Percentiles rank a stretch among this genome's conserved stretches.
phyloP scores from a whole-genome alignment of 2,113 vertebrate genomes.

The Antechinus stuartii region DNA sequence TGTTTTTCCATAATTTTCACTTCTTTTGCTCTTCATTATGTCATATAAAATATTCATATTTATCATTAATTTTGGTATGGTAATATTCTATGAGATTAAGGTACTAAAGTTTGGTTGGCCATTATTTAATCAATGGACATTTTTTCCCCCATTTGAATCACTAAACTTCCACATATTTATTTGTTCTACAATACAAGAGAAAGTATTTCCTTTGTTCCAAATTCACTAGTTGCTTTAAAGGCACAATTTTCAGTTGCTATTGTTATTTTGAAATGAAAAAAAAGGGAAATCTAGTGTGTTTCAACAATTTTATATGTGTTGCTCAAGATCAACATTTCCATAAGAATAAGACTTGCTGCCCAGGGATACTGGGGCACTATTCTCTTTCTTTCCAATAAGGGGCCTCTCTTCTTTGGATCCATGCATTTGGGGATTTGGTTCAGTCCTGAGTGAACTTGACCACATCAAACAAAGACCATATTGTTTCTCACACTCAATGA shows the following conservation, averaged over 20 bases:
- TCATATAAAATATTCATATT: neutral
- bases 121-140: neutral
- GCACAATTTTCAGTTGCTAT: neutral
- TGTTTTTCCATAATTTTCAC: neutral
- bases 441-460: neutral
- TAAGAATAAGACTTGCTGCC: neutral
- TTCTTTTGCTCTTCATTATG: neutral
- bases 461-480: neutral
- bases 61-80: neutral
- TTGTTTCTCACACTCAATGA: neutral
- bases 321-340: neutral
- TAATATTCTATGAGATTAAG: neutral
- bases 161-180: neutral
- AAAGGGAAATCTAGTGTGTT: neutral
- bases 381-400: neutral
- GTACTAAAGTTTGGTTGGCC: neutral
- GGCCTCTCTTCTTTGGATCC: neutral
- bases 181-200: neutral
- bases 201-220: neutral
- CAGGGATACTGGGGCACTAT: neutral
- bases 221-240: neutral
- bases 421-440: neutral
- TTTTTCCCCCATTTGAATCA: neutral
- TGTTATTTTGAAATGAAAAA: neutral
- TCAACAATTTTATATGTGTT: neutral